These are phyloP conservation scores for Pecten maximus DNA, from an alignment of 2,888 invertebrate genomes.

Conservation along the genomic window DNA sequence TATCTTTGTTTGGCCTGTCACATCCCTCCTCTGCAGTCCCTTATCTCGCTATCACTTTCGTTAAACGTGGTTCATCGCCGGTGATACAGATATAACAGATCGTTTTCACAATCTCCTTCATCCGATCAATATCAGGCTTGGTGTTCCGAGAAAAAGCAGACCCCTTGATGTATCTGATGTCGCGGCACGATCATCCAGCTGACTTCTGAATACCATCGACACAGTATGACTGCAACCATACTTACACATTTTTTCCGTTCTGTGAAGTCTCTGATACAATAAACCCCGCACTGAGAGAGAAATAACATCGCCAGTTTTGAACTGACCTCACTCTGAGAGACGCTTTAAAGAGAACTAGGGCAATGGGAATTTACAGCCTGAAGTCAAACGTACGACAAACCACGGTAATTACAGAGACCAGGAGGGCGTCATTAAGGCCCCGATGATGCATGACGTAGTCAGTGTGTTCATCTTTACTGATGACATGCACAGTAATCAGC, in stretches of 20 bases:
- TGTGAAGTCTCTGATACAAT: neutral
- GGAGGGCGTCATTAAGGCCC: neutral
- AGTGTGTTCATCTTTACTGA: neutral
- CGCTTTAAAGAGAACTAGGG: neutral
- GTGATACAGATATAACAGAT: neutral
- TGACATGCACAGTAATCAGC: slow-evolving; percentile 4
- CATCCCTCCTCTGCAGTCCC: neutral
- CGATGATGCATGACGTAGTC: neutral
- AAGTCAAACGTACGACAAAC: neutral
- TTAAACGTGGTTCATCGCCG: neutral
- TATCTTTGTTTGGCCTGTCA: neutral
- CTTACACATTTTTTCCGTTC: neutral
- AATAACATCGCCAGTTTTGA: neutral
- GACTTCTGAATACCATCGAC: neutral
- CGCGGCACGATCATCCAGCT: neutral
- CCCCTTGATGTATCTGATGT: slow-evolving; percentile 15
- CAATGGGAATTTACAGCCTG: neutral
- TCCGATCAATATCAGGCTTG: neutral
- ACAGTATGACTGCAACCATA: neutral
- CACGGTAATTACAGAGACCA: neutral
- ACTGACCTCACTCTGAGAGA: neutral
- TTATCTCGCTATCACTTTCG: neutral
- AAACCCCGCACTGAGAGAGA: neutral
- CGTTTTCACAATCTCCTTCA: neutral
- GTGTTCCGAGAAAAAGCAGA: neutral